phyloP scores from a whole-genome alignment of 2,888 invertebrate genomes.

The Lampropteryx suffumata region DNA sequence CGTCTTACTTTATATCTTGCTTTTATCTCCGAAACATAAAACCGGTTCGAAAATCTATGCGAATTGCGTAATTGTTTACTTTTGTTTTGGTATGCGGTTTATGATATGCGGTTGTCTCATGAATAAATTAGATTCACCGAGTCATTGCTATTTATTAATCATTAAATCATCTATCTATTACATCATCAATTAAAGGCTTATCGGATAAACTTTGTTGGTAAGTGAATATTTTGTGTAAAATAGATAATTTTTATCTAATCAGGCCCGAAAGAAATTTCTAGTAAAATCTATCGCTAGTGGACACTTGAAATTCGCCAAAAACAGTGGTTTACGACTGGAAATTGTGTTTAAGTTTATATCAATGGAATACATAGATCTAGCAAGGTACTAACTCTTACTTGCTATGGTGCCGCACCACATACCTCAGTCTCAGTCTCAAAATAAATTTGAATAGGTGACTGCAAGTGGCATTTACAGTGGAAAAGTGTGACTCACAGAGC shows the following conservation, averaged over 20 bases:
- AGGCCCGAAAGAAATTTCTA: conserved; percentile 3
- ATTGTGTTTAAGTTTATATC: background rate
- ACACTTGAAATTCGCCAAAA: conserved; percentile 1
- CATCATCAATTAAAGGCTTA: conserved; percentile 15
- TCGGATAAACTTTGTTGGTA: conserved; percentile 7
- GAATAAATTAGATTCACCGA: conserved; percentile 1
- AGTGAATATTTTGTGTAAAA: background rate
- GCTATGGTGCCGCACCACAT: background rate
- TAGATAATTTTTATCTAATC: conserved; percentile 20
- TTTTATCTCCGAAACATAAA: background rate
- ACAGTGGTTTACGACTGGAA: background rate
- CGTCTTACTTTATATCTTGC: background rate
- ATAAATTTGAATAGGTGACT: too few species aligned
- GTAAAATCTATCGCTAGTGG: conserved; percentile 1
- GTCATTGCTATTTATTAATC: conserved; percentile 16
- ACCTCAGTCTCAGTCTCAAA: too few species aligned
- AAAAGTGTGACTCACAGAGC: too few species aligned
- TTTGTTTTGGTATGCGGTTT: background rate
- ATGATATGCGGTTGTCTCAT: too few species aligned
- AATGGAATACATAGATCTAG: conserved; percentile 22
- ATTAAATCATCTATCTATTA: conserved; percentile 10
- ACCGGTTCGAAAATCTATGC: background rate
- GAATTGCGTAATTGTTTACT: conserved; percentile 5
- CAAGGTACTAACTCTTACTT: conserved; percentile 5
- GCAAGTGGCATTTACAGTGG: too few species aligned